Evolutionary conservation across 2,113 vertebrate genomes (phyloP).

Genomic region (Glaucidium brasilianum): DNA sequence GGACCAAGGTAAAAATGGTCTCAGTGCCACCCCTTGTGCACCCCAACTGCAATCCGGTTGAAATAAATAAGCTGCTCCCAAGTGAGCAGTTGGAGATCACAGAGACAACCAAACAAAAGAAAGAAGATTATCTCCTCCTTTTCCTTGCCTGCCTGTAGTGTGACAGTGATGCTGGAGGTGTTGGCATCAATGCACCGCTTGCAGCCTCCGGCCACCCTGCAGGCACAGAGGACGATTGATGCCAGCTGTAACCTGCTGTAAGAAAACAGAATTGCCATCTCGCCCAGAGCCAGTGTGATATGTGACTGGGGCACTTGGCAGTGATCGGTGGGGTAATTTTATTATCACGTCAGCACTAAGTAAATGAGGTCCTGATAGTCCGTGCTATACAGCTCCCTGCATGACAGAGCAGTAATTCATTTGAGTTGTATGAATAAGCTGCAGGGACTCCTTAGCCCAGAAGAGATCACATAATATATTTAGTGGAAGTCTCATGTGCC

Average conservation of each 20-base stretch:
- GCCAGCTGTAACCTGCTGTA: neutral
- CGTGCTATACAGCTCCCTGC: neutral
- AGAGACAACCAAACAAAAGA: neutral
- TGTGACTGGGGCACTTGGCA: neutral
- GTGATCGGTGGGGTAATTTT: neutral
- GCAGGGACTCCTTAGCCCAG: neutral
- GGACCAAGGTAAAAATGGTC: neutral
- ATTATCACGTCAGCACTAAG: neutral
- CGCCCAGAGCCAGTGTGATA: neutral
- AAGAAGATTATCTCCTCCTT: neutral
- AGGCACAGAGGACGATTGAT: neutral
- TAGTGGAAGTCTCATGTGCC: neutral
- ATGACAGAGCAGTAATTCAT: neutral
- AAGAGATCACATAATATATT: neutral
- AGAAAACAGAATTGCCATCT: neutral
- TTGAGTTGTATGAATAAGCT: neutral
- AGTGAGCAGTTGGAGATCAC: neutral
- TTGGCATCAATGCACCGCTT: neutral
- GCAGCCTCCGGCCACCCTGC: neutral
- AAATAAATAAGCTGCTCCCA: neutral
- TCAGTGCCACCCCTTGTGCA: fast-evolving
- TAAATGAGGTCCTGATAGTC: neutral
- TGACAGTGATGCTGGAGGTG: neutral
- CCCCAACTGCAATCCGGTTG: fast-evolving
- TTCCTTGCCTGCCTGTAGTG: neutral